A percentile compares a stretch with the other conserved stretches of the same genome.
These are phyloP conservation scores for Pristionchus maxplancki DNA, from an alignment of 2,888 invertebrate genomes.

Conservation along the genomic window DNA sequence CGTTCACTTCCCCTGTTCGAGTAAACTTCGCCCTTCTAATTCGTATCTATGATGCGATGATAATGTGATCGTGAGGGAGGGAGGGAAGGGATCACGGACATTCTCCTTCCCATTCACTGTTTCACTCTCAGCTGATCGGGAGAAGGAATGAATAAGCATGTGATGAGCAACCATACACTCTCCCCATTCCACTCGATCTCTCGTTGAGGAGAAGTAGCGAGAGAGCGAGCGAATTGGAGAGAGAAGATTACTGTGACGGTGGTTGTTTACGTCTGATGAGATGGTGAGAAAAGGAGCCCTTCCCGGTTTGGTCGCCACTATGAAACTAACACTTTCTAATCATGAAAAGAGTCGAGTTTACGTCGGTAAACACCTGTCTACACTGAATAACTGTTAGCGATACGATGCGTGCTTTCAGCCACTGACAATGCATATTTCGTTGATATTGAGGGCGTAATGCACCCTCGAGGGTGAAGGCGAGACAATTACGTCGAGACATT, in stretches of 20 bases:
- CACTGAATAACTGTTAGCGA: not conserved
- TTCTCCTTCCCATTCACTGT: not conserved
- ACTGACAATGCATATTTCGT: too few species aligned
- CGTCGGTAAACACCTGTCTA: too few species aligned
- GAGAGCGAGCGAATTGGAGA: not conserved
- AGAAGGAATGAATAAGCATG: not conserved
- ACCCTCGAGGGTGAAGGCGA: not conserved
- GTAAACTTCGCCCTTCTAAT: not conserved
- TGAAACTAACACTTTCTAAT: constrained; percentile 18
- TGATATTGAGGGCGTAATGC: too few species aligned
- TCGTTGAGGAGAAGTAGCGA: not conserved
- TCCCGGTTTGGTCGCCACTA: not conserved
- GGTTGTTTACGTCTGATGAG: constrained; percentile 8
- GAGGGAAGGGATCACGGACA: not conserved
- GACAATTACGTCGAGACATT: too few species aligned
- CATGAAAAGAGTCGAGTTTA: not conserved
- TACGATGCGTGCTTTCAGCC: too few species aligned
- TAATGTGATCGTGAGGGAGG: constrained; percentile 5
- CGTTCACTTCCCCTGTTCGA: not conserved
- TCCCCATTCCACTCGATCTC: not conserved
- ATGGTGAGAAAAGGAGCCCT: not conserved
- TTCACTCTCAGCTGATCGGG: constrained; percentile 22
- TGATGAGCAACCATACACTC: not conserved
- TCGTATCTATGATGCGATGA: not conserved
- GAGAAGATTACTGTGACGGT: not conserved